Base-by-base conservation (phyloP, 2,113 vertebrate genomes). In the Procavia capensis region DNA sequence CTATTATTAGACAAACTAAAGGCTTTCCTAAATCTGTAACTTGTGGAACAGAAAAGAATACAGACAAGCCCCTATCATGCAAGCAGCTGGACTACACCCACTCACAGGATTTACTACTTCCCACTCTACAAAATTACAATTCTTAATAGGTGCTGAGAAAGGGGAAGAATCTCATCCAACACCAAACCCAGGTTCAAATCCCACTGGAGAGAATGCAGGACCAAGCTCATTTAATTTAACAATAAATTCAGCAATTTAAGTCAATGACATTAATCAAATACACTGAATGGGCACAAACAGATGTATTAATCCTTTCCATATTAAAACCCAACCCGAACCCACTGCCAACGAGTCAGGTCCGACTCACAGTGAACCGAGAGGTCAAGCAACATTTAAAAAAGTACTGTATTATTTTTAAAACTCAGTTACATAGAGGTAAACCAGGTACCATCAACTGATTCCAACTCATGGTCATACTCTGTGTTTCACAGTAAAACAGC, bases 1-100 rank as follows among this genome's bases (percentile, higher is more conserved):
- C 98, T 98, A 99, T 98, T 98, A 98, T 98, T 98, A 98, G 98
- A 97, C 84, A 89, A 91, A 76, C 64, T 95, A 97, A 97, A 97
- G 93, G 97, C 97, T 97, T 98, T 90, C 97, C 97, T 96, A 87
- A 98, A 98, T 94, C 93, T 97, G 97, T 97, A 97, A 98, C 96
- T 89, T 97, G 96, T 98, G 98, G 95, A 92, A 91, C 82, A 97
- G 98, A 97, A 86, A 97, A 96, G 79, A 70, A 59, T 0, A 13
- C 0, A 76, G 95, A 97, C 83, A 94, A 97, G 93, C 95, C 57
- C 78, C 64, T 79, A 36, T n/a, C 63, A 96, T 75, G 93, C 91
- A 68, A 79, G 87, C 94, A 94, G 94, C 93, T 96, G 97, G 57
- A 88, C 64, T 59, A 89, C 95, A 84, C 95, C 88, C 94, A 63